These are phyloP conservation scores for Hoplodrina ambigua DNA, from an alignment of 2,888 invertebrate species.

Conservation along the genomic window DNA sequence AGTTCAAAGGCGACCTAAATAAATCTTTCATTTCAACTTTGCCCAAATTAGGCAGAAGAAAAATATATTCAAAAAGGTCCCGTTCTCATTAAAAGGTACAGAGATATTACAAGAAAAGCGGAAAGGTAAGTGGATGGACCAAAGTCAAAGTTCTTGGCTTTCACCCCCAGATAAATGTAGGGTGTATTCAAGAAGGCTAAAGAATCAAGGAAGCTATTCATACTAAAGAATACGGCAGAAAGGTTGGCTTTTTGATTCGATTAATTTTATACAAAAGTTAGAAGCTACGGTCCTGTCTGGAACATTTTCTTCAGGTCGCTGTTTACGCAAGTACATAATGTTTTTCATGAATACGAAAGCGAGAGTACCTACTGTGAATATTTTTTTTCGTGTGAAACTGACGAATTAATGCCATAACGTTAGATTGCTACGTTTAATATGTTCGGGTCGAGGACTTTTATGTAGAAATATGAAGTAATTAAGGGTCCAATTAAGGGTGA, in stretches of 20 bases:
- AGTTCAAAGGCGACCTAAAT: constrained; percentile 34
- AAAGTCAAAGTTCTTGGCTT: constrained; percentile 41
- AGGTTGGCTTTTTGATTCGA: constrained; percentile 32
- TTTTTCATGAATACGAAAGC: constrained; percentile 63
- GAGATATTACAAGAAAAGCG: constrained; percentile 39
- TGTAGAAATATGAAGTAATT: constrained; percentile 30
- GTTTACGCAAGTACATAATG: constrained; percentile 49
- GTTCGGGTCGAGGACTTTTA: constrained; percentile 16
- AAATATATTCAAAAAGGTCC: constrained; percentile 40
- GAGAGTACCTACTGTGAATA: constrained; percentile 47
- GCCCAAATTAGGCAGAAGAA: constrained; percentile 43
- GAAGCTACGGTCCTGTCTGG: constrained; percentile 17
- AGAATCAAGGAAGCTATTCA: constrained; percentile 45
- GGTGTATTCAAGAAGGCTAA: constrained; percentile 35
- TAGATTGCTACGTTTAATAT: constrained; percentile 42
- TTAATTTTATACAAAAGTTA: constrained; percentile 52
- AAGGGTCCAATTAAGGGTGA: constrained; percentile 2
- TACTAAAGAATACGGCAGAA: constrained; percentile 36
- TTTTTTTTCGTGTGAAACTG: constrained; percentile 51
- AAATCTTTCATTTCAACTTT: constrained; percentile 38
- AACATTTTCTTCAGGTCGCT: constrained; percentile 31
- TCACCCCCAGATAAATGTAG: constrained; percentile 49
- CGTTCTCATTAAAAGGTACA: constrained; percentile 40
- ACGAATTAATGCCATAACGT: constrained; percentile 53
- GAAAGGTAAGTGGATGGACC: constrained; percentile 45